phyloP scores from a whole-genome alignment of 2,113 vertebrate genomes.

The Astatotilapia flaviijosephi region DNA sequence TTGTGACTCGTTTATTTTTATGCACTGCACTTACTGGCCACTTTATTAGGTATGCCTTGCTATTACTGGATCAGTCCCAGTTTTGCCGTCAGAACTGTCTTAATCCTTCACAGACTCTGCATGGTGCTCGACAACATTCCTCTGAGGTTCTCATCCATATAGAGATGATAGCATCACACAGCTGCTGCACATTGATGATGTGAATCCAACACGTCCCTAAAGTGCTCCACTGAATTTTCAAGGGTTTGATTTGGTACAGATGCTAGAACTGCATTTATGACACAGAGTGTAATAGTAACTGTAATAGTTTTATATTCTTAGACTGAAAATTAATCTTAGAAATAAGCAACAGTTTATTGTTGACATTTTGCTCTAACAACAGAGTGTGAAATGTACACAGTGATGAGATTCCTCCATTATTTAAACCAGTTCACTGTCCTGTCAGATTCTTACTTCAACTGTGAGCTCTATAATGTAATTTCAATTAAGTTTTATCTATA shows the following conservation, averaged over 20 bases:
- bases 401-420: neutral
- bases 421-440: neutral
- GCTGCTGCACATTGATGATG: neutral
- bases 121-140: neutral
- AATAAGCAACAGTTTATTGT: rapidly evolving
- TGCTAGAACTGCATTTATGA: rapidly evolving
- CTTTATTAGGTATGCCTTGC: rapidly evolving
- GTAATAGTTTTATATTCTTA: rapidly evolving
- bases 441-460: neutral
- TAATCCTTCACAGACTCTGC: rapidly evolving
- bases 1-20: neutral
- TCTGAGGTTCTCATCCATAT: neutral
- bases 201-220: rapidly evolving
- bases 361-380: rapidly evolving
- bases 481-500: rapidly evolving
- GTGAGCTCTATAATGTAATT: rapidly evolving
- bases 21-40: rapidly evolving
- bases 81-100: rapidly evolving
- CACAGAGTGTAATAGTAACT: neutral
- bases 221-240: rapidly evolving
- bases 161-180: neutral
- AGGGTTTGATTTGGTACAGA: rapidly evolving
- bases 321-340: neutral
- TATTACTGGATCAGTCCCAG: neutral
- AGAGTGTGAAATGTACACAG: neutral